Evolutionary conservation across 2,113 vertebrate genomes (phyloP), one percentile per base, ranked within the genome.

Genomic region (Bubo scandiacus): DNA sequence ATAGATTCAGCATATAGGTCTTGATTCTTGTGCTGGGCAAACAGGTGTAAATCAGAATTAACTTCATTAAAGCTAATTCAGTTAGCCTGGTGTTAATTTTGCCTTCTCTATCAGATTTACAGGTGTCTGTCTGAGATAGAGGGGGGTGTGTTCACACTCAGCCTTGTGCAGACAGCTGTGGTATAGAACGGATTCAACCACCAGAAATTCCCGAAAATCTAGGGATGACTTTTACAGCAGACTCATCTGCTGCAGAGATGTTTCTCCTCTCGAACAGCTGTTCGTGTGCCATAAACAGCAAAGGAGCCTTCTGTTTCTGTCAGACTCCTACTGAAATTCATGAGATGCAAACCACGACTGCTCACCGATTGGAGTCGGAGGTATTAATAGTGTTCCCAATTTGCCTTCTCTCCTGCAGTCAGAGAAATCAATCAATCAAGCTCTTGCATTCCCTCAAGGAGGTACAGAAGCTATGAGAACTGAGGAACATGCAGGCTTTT

Each of bases 281-380:
- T 51, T 90, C 22, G 15, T 77, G 62, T 17, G 21, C 65, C 91
- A 68, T 45, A 67, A 93, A 82, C 85, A 85, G 92, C 55, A 90
- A 94, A 90, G 66, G 20, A 93, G 70, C 73, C 71, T 93, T 94
- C 91, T 96, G 89, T 90, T 95, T 81, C 79, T 85, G 20, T 47
- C 58, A 54, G 54, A 49, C 26, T 87, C 55, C 89, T 72, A 63
- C 82, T 77, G 72, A 92, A 77, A 89, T 90, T 73, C 51, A 63
- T 59, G 82, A 93, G 87, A 85, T 47, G 51, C 85, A 92, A 89
- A 90, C 77, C 58, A 80, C 0, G 1, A 32, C 72, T 82, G 59
- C 61, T 66, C 57, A 71, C 58, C 0, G 2, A 11, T 77, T 27
- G 75, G 70, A 70, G 45, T 5, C 4, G 2, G 51, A 61, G 49